These are phyloP conservation scores for Peromyscus nudipes DNA, from an alignment of 2,797 vertebrate genomes.

Conservation along the genomic window DNA sequence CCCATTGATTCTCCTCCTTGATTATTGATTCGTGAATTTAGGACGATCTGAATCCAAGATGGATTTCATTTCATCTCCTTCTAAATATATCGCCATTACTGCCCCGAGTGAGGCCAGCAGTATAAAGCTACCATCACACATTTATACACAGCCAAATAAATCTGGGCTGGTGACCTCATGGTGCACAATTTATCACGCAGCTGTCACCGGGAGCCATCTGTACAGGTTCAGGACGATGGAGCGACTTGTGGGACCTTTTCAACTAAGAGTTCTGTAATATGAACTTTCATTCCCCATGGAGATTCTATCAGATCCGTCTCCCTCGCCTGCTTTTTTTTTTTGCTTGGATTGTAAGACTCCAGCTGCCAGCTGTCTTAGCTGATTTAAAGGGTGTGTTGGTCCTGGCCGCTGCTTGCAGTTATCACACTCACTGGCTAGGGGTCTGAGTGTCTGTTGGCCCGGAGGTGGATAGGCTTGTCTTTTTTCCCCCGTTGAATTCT, in stretches of 20 bases:
- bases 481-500: not conserved
- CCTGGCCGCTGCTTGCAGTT: not conserved
- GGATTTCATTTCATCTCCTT: conserved; percentile 44
- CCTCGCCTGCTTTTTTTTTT: fast-evolving
- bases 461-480: not conserved
- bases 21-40: conserved; percentile 77
- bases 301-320: not conserved
- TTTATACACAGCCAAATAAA: conserved; percentile 76
- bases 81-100: conserved; percentile 45
- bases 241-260: conserved; percentile 68
- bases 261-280: conserved; percentile 33
- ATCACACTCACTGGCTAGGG: not conserved
- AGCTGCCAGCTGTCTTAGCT: not conserved
- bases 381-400: not conserved
- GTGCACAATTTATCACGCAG: conserved; percentile 42
- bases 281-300: conserved; percentile 58
- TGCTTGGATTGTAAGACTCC: not conserved
- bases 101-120: conserved; percentile 47
- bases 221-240: conserved; percentile 53
- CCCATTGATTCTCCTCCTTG: conserved; percentile 71
- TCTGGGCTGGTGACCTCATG: conserved; percentile 69
- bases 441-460: not conserved
- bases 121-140: conserved; percentile 30
- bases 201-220: conserved; percentile 76
- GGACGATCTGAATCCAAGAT: conserved; percentile 69